Evolutionary conservation across 2,797 vertebrate genomes (phyloP), one percentile per base, ranked within the genome.

Genomic region (Poeciliopsis presidionis): DNA sequence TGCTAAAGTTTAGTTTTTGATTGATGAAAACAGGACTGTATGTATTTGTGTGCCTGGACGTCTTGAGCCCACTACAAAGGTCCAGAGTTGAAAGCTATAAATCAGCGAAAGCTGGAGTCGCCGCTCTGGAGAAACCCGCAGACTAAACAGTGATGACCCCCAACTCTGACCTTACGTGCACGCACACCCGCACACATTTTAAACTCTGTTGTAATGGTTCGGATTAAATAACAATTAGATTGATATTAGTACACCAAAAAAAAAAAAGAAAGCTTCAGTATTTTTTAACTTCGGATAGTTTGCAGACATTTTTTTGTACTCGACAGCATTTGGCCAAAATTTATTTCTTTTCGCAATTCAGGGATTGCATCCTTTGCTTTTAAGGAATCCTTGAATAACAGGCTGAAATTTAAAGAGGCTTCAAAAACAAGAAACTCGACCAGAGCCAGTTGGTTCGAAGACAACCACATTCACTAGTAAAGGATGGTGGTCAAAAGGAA

Each of bases 141-240:
- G 95, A 95, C 95, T 95, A 95, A 96, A 95, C 95, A 95, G 79
- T 72, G 81, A 86, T 92, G 95, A 95, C 95, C 95, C 87, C 78
- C n/a, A 41, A 7, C 13, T 73, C 53, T 95, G 91, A 96, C 94
- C 94, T 92, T 41, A 11, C 8, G 16, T 22, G 9, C 63, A 20
- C 73, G 55, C 75, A 74, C 69, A 67, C 43, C 51, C 30, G 33
- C 71, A 73, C n/a, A 43, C 41, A 71, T 20, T 0, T 73, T 22
- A 36, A 53, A 25, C 45, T 47, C 46, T 53, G 28, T 57, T 36
- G 18, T 2, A 63, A 51, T 70, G 30, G 6, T 33, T 51, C 14
- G 0, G 20, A 49, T 76, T 22, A 2, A 75, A 65, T 43, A 65
- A 55, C 16, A 30, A 61, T 51, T 63, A 33, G 18, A 20, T 70